Base-by-base conservation (phyloP, 2,113 vertebrate genomes). In the Egretta garzetta region DNA sequence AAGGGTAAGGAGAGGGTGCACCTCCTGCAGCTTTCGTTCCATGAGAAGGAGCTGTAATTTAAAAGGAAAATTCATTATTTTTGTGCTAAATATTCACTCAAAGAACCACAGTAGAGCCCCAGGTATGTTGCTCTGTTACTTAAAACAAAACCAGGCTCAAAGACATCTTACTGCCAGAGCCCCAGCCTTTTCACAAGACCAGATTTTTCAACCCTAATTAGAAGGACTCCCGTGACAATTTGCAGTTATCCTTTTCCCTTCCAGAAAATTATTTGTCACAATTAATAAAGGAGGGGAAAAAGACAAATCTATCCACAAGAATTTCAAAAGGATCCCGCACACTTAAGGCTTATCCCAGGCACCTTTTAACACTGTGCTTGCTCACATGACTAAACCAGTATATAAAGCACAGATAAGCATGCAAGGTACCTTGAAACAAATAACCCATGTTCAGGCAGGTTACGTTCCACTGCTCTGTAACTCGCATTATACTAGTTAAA, bases 21-120 rank as follows among this genome's bases (percentile, higher is more conserved):
- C 99, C 95, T 99, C 99, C 62, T 99, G 99, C 50, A 99, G 98
- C 92, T 99, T 99, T 66, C 99, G 97, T 93, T 99, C 99, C 99
- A 99, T 99, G 71, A 99, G 97, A 77, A 99, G 98, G 95, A 99
- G 97, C 99, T 99, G 47, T 3, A 35, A 70, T 23, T 17, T 13
- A 33, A 56, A 23, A 79, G 6, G 66, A 4, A 15, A 14, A 20
- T 1, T 16, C 5, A 6, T 47, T n/a, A 16, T 3, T 62, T 37
- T 33, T 5, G 13, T 15, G 27, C 21, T 35, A 12, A 62, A 28
- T 32, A 49, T 67, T 47, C 12, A 3, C 55, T 52, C 21, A 1
- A 6, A 75, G 45, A 50, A 5, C 23, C 35, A 22, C 21, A 35
- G 33, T 3, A 35, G 8, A 64, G 17, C 41, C 81, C 37, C 35